These are phyloP conservation scores for Scaptomyza montana DNA, from an alignment of 1,140 invertebrate genomes.

Conservation along the genomic window DNA sequence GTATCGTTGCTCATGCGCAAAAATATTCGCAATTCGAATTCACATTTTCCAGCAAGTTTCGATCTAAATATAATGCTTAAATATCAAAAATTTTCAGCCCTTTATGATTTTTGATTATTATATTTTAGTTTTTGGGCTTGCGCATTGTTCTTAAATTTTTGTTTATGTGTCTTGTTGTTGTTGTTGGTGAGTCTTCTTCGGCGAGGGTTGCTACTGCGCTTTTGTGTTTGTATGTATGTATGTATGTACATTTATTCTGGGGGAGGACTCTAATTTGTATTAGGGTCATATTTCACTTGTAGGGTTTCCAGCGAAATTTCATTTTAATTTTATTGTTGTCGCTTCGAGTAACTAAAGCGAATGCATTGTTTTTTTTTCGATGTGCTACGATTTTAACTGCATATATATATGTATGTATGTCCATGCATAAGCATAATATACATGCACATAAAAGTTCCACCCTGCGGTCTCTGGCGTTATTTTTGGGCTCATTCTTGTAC, in stretches of 20 bases:
- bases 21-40: not conserved
- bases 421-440: not conserved
- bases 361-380: constrained; percentile 49
- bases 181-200: not conserved
- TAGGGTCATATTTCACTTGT: constrained; percentile 83
- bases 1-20: constrained; percentile 6
- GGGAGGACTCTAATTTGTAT: constrained; percentile 71
- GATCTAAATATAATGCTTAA: not conserved
- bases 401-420: constrained; percentile 14
- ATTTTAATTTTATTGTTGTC: constrained; percentile 77
- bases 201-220: constrained; percentile 31
- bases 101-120: constrained; percentile 10
- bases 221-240: constrained; percentile 24
- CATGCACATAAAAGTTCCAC: constrained; percentile 26
- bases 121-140: constrained; percentile 10
- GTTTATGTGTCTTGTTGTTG: constrained; percentile 20
- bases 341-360: constrained; percentile 32
- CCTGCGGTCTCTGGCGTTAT: constrained; percentile 49
- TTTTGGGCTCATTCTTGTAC: constrained; percentile 15
- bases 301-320: constrained; percentile 82
- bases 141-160: constrained; percentile 38
- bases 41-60: not conserved
- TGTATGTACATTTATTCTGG: constrained; percentile 26
- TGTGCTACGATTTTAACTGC: constrained; percentile 28
- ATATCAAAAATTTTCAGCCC: constrained; percentile 9